These are phyloP conservation scores for Phrynocephalus forsythii DNA, from an alignment of 2,797 vertebrate genomes.

Conservation along the genomic window DNA sequence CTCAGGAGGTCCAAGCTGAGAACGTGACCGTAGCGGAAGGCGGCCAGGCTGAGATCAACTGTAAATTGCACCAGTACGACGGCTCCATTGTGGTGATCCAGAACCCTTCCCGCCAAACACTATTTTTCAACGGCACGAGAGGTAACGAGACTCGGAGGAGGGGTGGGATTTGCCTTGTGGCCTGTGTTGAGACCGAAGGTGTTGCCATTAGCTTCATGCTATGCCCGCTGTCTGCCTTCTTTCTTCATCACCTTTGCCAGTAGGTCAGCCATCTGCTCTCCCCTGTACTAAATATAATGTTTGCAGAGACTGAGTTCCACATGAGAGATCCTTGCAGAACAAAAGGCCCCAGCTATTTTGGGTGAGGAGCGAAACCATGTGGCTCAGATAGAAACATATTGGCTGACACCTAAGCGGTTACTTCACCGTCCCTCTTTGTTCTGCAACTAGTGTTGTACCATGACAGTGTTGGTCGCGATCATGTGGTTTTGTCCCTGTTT, in stretches of 20 bases:
- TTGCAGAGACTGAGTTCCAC: no score
- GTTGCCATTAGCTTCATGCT: no score
- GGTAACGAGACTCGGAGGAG: conserved; percentile 75
- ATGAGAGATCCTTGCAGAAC: background rate
- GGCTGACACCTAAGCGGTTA: no score
- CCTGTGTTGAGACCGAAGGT: background rate
- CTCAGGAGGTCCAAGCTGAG: conserved; percentile 92
- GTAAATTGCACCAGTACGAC: conserved; percentile 91
- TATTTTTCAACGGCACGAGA: conserved; percentile 93
- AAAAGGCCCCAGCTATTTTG: no score
- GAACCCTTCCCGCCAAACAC: conserved; percentile 92
- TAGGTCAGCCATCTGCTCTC: background rate
- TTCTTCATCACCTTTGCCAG: background rate
- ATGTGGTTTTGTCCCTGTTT: no score
- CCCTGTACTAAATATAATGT: no score
- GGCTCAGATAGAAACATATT: background rate
- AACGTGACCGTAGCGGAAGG: conserved; percentile 93
- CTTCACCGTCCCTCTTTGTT: no score
- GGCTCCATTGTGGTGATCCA: conserved; percentile 95
- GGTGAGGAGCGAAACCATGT: no score
- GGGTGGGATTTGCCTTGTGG: background rate
- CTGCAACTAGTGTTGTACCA: no score
- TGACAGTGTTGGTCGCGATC: no score
- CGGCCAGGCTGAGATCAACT: conserved; percentile 91
- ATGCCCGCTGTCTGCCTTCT: background rate